These are phyloP conservation scores for Delichon dasypus DNA, from an alignment of 2,797 vertebrate genomes.

Conservation along the genomic window DNA sequence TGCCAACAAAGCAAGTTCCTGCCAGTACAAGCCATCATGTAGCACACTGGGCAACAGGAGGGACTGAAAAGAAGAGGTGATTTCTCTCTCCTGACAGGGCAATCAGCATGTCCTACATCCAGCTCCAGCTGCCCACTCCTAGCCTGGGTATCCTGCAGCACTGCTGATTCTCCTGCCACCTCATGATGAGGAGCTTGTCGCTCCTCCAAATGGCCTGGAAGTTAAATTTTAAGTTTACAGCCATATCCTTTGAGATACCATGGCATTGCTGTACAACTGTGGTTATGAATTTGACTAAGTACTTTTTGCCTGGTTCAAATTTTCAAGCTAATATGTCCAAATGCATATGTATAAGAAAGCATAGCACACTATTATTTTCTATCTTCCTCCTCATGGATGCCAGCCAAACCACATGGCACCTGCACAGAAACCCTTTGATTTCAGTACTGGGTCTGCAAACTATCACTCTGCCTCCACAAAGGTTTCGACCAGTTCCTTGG, in stretches of 20 bases:
- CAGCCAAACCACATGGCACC: not conserved
- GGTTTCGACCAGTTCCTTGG: not conserved
- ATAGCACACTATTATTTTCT: not conserved
- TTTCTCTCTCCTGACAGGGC: not conserved
- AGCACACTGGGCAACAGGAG: not conserved
- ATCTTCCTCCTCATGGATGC: not conserved
- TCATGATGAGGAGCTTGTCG: not conserved
- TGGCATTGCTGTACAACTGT: not conserved
- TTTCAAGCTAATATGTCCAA: not conserved
- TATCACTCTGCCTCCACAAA: accelerated
- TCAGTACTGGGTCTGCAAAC: not conserved
- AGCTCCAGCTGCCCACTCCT: accelerated
- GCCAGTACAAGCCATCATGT: not conserved
- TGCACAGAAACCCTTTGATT: not conserved
- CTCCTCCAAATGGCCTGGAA: not conserved
- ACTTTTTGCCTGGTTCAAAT: not conserved
- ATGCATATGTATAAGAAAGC: not conserved
- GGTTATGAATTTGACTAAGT: not conserved
- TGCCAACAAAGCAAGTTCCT: not conserved
- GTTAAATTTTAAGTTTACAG: not conserved
- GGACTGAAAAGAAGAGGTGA: not conserved
- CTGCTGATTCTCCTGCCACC: not conserved
- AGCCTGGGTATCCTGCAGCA: not conserved
- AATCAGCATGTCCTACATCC: accelerated
- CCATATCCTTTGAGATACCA: not conserved